These are phyloP conservation scores for Danaus melanippus DNA, from an alignment of 1,140 invertebrate genomes.

Conservation along the genomic window DNA sequence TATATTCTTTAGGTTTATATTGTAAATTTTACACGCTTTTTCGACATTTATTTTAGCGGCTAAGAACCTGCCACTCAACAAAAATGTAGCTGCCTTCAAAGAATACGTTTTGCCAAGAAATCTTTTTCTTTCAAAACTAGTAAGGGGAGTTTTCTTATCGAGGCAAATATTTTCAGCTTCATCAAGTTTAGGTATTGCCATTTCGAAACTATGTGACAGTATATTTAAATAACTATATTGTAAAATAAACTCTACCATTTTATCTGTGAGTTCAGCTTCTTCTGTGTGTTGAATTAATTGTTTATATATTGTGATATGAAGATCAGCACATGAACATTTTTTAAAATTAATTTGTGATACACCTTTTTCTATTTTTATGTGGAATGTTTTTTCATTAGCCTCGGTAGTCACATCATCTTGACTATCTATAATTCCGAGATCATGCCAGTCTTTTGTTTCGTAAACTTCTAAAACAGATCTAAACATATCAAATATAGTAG, in stretches of 20 bases:
- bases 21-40: conserved; percentile 38
- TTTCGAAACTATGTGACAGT: conserved; percentile 42
- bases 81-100: conserved; percentile 43
- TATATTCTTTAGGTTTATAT: conserved; percentile 44
- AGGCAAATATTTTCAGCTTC: conserved; percentile 49
- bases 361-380: conserved; percentile 46
- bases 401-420: conserved; percentile 28
- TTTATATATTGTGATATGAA: conserved; percentile 49
- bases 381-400: conserved; percentile 28
- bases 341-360: conserved; percentile 48
- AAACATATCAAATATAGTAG: conserved; percentile 41
- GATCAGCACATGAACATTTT: conserved; percentile 51
- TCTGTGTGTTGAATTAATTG: conserved; percentile 52
- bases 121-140: conserved; percentile 36
- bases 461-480: conserved; percentile 38
- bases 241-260: conserved; percentile 57
- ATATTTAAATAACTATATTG: conserved; percentile 49
- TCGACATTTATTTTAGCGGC: conserved; percentile 48
- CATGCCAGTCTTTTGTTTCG: conserved; percentile 39
- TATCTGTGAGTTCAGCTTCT: conserved; percentile 55
- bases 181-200: conserved; percentile 44
- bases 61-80: conserved; percentile 35
- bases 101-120: conserved; percentile 58
- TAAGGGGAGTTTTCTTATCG: conserved; percentile 26
- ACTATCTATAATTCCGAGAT: conserved; percentile 47